phyloP scores from a whole-genome alignment of 2,888 invertebrate species.

The Epinotia ramella region DNA sequence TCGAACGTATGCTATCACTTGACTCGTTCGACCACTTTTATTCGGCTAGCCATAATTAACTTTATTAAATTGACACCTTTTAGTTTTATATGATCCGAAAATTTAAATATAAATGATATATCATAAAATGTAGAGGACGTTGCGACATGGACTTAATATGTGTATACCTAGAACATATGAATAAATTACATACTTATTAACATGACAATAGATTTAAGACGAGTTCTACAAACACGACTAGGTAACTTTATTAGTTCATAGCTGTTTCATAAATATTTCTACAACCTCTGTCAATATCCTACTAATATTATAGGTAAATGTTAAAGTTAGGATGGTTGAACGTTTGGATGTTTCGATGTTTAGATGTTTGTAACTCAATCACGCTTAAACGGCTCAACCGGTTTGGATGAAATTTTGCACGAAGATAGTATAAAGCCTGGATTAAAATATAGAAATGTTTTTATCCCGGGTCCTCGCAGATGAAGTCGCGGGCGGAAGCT shows the following conservation, averaged over 20 bases:
- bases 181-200: conserved; percentile 40
- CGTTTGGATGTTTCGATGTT: no score
- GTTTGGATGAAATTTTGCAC: no score
- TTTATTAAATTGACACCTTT: conserved; percentile 38
- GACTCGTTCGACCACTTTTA: conserved; percentile 7
- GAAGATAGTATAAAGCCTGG: no score
- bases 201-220: conserved; percentile 41
- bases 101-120: conserved; percentile 38
- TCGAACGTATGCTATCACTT: conserved; percentile 24
- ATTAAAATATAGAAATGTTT: no score
- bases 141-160: conserved; percentile 37
- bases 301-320: no score
- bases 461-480: no score
- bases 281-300: conserved; percentile 9
- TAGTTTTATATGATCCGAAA: conserved; percentile 31
- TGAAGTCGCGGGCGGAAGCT: no score
- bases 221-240: conserved; percentile 35
- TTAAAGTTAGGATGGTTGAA: no score
- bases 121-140: conserved; percentile 33
- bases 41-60: conserved; percentile 24
- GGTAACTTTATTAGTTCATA: conserved; percentile 36
- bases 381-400: no score
- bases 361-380: no score
- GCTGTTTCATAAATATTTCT: conserved; percentile 14
- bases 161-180: conserved; percentile 34